Base-by-base conservation (phyloP, 1,140 invertebrate genomes). In the Uloborus diversus region DNA sequence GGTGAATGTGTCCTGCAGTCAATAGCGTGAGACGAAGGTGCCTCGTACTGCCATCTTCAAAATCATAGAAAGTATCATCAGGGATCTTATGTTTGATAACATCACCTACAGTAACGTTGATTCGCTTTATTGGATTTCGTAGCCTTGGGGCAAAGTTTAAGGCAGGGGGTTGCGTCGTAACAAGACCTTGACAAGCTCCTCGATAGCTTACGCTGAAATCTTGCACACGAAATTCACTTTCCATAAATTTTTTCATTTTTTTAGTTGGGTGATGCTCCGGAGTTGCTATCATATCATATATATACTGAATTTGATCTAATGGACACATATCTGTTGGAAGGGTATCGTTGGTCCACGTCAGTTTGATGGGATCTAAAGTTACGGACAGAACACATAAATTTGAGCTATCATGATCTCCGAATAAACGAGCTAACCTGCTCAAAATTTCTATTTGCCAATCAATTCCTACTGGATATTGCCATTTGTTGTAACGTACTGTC, bases 1-100 rank as follows among this genome's bases (percentile, higher is more conserved):
- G 89, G 61, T 90, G 86, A 7, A 89, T 89, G 51, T 92, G 89
- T 79, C 95, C 92, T 53, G 90, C 90, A 37, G 91, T 93, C 13
- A 93, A 89, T 0, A 97, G 86, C 1, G 90, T 90, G 79, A 97
- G 89, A 56, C 91, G 90, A 82, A 96, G 88, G 70, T 91, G 90
- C 32, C 90, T 86, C 0, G 93, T 92, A 71, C 90, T 90, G 23
- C 92, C 92, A 85, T 95, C 94, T 86, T 96, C 93, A 0, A 91
- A 91, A 88, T 97, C 96, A 85, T 92, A 95, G 88, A 96, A 97
- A 0, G 94, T 93, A 84, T 97, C 94, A 89, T 94, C 83, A 2
- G 84, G 89, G 57, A 98, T 93, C 86, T 90, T 91, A 85, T 89
- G 94, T 0, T 94, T 88, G 3, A 95, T 89, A 80, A 96, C 86